phyloP scores from a whole-genome alignment of 2,113 vertebrate genomes.

The Aplodontia rufa region DNA sequence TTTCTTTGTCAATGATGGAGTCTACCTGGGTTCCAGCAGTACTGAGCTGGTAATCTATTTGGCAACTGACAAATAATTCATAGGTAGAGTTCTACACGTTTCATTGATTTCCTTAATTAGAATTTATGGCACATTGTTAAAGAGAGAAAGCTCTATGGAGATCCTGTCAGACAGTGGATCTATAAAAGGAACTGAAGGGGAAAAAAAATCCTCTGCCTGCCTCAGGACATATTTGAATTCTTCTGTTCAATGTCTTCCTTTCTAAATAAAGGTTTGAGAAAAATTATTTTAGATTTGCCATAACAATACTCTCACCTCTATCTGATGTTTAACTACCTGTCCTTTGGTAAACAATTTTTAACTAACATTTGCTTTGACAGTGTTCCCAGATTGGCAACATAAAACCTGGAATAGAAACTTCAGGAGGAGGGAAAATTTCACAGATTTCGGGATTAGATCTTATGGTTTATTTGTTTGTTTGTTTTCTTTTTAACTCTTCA shows the following conservation, averaged over 20 bases:
- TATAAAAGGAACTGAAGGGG: background rate
- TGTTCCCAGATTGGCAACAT: slow-evolving; percentile 74
- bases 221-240: background rate
- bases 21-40: slow-evolving; percentile 17
- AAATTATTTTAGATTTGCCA: slow-evolving; percentile 63
- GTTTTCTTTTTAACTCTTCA: slow-evolving; percentile 59
- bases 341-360: slow-evolving; percentile 81
- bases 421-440: slow-evolving; percentile 58
- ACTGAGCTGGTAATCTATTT: slow-evolving; percentile 48
- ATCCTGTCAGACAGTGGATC: background rate
- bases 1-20: slow-evolving; percentile 6
- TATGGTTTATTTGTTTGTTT: slow-evolving; percentile 24
- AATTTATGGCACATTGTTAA: background rate
- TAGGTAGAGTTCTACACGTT: background rate
- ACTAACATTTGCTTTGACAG: slow-evolving; percentile 83
- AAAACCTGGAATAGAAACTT: slow-evolving; percentile 72
- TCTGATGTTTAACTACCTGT: slow-evolving; percentile 78
- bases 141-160: background rate
- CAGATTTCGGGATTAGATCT: background rate
- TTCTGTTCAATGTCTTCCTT: slow-evolving; percentile 37
- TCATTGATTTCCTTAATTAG: slow-evolving; percentile 61
- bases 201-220: background rate
- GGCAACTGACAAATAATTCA: background rate
- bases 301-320: slow-evolving; percentile 69
- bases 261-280: slow-evolving; percentile 55